phyloP scores from a whole-genome alignment of 2,113 vertebrate genomes.

The Xiphophorus couchianus region DNA sequence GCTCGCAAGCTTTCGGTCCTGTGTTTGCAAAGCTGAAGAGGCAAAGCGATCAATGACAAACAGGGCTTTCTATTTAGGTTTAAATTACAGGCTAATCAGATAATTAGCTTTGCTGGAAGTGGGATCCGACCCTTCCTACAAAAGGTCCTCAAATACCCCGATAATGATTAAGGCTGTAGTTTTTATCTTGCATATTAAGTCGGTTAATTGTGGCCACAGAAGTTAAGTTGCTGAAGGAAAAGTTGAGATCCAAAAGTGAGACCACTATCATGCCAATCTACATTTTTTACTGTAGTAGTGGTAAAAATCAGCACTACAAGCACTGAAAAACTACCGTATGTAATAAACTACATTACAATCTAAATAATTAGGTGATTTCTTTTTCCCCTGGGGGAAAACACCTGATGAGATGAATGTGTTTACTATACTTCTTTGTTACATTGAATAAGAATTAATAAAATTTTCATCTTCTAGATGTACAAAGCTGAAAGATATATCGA shows the following conservation, averaged over 20 bases:
- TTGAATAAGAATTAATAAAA: too few relatives aligned
- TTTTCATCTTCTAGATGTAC: too few relatives aligned
- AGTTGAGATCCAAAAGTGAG: neutral
- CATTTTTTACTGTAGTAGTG: neutral
- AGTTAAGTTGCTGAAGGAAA: neutral
- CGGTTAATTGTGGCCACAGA: neutral
- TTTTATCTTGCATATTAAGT: neutral
- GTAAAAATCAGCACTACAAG: neutral
- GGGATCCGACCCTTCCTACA: slow-evolving; percentile 36
- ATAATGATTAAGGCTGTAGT: slow-evolving; percentile 25
- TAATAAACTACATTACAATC: neutral
- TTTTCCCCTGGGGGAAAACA: too few relatives aligned
- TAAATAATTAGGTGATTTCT: too few relatives aligned
- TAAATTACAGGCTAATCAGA: slow-evolving; percentile 69
- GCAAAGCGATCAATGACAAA: slow-evolving; percentile 65
- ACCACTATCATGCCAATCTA: neutral
- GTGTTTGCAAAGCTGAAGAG: slow-evolving; percentile 62
- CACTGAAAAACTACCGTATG: neutral
- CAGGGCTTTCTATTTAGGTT: slow-evolving; percentile 66
- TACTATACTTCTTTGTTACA: too few relatives aligned
- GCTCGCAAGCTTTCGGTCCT: slow-evolving; percentile 1
- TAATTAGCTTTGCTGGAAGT: slow-evolving; percentile 69
- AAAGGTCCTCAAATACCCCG: slow-evolving; percentile 30
- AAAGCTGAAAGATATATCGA: too few relatives aligned
- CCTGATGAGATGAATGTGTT: too few relatives aligned